These are phyloP conservation scores for Xyrichtys novacula DNA, from an alignment of 2,797 vertebrate genomes.

Conservation along the genomic window DNA sequence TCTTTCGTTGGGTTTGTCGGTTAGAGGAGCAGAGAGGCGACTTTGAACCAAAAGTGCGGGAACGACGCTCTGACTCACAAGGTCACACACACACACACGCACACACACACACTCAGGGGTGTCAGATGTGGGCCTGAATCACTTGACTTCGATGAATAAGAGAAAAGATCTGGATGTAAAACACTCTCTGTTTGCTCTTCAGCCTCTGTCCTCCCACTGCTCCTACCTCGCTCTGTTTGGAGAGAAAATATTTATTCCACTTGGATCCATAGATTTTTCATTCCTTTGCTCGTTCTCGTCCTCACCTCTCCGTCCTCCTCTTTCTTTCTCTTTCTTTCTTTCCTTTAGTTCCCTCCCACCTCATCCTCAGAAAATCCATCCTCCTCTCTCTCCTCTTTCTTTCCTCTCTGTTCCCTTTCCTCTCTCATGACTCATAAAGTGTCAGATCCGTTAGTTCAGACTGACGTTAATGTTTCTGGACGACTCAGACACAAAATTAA, in stretches of 20 bases:
- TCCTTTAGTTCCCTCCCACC: slow-evolving; percentile 3
- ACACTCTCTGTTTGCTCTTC: slow-evolving; percentile 19
- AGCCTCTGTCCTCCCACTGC: slow-evolving; percentile 38
- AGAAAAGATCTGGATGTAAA: slow-evolving; percentile 35
- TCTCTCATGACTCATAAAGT: slow-evolving; percentile 1
- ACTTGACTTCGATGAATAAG: slow-evolving; percentile 59
- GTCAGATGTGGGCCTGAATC: slow-evolving; percentile 41
- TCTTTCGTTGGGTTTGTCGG: slow-evolving; percentile 4
- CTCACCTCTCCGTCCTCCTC: background rate
- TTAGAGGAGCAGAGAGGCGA: slow-evolving; percentile 19
- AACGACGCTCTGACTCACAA: slow-evolving; percentile 36
- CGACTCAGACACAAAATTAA: background rate
- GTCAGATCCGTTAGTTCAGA: background rate
- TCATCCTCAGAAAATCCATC: slow-evolving; percentile 1
- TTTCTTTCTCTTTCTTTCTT: background rate
- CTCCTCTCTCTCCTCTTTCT: background rate
- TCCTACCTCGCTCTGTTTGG: slow-evolving; percentile 24
- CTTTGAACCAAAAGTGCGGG: slow-evolving; percentile 41
- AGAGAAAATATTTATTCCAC: slow-evolving; percentile 16
- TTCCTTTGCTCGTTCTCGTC: background rate
- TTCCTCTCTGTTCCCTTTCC: background rate
- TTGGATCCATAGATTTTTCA: slow-evolving; percentile 25
- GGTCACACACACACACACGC: slow-evolving; percentile 28
- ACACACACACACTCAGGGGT: background rate
- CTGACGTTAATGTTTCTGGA: background rate